Evolutionary conservation across 2,888 invertebrate genomes (phyloP), one percentile per base, ranked within the genome.

Genomic region (Eupithecia subfuscata): DNA sequence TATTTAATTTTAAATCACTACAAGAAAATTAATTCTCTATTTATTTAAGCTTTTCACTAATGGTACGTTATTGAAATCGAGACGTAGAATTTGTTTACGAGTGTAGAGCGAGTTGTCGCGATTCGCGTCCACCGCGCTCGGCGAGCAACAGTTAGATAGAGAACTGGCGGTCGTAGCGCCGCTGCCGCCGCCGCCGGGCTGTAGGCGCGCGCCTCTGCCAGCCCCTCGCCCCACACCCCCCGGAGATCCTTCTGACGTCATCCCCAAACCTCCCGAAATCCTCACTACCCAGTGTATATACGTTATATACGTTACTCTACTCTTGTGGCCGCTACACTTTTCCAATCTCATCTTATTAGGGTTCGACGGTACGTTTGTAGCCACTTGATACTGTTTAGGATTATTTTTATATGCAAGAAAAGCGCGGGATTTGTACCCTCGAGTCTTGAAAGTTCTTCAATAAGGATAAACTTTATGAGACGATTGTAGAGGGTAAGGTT

Each of bases 131-230:
- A 88, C 89, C 90, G 91, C 91, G 91, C 88, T 88, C 92, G 88
- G 89, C 91, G 93, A 91, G 93, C 92, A 91, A 91, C 92, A 92
- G 92, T 90, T 86, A 85, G 84, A 80, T 86, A 88, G 84, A 68
- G 68, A 68, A 68, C 43, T 68, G 68, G 22, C 25, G 87, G 65
- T 37, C 72, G 77, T 65, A 56, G 14, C 74, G 76, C 71, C 70
- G 77, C 74, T n/a, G 70, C 69, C 74, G 37, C 56, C 81, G 84
- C 83, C 82, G 79, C 84, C 81, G 83, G 84, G 84, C 83, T 83
- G 85, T 84, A 81, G 88, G 88, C 89, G 89, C 89, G 89, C 90
- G 90, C 89, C 88, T 84, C 86, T 85, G 80, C 85, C 82, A 84
- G 79, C 85, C 82, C 83, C 80, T 81, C 79, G 80, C 79, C 81